phyloP scores from a whole-genome alignment of 2,888 invertebrate genomes.

The Eurois occulta region DNA sequence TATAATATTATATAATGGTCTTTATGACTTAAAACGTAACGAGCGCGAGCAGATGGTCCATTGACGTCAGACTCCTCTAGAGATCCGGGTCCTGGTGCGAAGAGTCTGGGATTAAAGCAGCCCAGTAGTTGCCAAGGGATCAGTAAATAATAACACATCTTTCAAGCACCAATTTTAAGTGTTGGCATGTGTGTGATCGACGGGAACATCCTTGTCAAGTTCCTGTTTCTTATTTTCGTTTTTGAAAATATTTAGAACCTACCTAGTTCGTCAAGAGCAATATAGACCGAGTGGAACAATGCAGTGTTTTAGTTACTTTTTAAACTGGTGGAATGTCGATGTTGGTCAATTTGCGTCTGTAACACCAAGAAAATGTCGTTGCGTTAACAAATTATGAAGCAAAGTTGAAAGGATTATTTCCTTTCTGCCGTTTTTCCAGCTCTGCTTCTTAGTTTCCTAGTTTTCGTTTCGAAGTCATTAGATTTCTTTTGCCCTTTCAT shows the following conservation, averaged over 20 bases:
- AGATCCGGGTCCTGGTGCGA: constrained; percentile 46
- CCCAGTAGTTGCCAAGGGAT: neutral
- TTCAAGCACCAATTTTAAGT: constrained; percentile 8
- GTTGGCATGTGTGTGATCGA: neutral
- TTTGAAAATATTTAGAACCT: neutral
- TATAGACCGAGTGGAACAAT: neutral
- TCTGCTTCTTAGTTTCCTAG: neutral
- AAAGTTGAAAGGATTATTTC: neutral
- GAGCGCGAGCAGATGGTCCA: constrained; percentile 31
- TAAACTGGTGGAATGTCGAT: neutral
- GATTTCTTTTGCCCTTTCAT: neutral
- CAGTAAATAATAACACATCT: constrained; percentile 30
- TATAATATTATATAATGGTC: constrained; percentile 14
- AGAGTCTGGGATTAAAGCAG: constrained; percentile 35
- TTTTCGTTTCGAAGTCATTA: neutral
- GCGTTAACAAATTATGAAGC: neutral
- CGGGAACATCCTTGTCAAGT: constrained; percentile 7
- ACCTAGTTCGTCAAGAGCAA: neutral
- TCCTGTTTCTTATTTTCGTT: neutral
- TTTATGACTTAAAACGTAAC: constrained; percentile 35
- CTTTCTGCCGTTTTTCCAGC: neutral
- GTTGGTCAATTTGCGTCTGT: too few relatives aligned
- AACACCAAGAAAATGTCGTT: neutral
- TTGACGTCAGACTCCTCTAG: constrained; percentile 43
- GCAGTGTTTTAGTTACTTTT: neutral